Conservation (phyloP, 2,797 vertebrate genomes). For the Eutrigla gurnardus region DNA sequence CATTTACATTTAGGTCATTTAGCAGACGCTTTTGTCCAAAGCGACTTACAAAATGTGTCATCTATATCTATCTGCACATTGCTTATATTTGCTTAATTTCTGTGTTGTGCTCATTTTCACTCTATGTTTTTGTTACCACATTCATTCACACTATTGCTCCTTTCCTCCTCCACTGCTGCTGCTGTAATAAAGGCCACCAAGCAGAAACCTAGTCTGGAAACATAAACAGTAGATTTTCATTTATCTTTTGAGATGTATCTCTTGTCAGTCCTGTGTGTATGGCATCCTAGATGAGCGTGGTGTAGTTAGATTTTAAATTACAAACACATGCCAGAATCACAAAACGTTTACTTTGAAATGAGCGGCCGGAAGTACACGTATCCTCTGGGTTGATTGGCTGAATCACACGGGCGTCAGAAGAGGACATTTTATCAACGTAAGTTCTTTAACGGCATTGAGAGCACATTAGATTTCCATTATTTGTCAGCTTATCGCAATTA, state of each 20-base stretch:
- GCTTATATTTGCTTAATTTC: not conserved
- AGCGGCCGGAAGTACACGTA: conserved; percentile 15
- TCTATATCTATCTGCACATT: not conserved
- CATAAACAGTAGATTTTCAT: not conserved
- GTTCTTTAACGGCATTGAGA: conserved; percentile 43
- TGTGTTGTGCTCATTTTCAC: not conserved
- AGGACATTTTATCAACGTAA: conserved; percentile 24
- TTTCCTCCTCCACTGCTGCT: not conserved
- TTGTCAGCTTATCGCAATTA: not conserved
- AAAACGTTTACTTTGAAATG: conserved; percentile 50
- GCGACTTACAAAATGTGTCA: too few species aligned
- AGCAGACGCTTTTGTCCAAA: too few species aligned
- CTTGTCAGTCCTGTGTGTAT: not conserved
- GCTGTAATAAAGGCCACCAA: not conserved
- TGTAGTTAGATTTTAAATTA: not conserved
- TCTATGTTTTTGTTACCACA: not conserved
- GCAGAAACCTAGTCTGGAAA: not conserved
- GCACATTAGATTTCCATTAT: not conserved
- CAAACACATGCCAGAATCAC: fast-evolving
- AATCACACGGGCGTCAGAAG: not conserved
- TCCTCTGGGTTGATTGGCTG: fast-evolving
- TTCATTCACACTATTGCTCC: not conserved
- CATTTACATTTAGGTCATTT: too few species aligned
- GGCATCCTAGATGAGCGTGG: too few species aligned
- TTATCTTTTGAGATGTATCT: not conserved